Evolutionary conservation across 2,113 vertebrate species (phyloP), one percentile per base, ranked within the genome.

Genomic region (Pagrus major): DNA sequence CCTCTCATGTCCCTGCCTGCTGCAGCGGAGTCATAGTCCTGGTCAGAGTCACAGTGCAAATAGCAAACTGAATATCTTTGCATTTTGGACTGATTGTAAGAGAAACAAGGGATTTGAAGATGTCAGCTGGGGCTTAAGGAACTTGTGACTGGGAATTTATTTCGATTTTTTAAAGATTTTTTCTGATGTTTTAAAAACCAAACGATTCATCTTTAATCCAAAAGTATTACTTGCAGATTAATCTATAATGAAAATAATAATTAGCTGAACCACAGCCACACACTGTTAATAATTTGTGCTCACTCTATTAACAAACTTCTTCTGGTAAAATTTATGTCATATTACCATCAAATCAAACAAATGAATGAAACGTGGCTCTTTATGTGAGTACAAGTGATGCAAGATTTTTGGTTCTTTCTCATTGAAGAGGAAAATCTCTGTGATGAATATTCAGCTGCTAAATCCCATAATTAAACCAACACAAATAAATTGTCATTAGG

Each of bases 401-500:
- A 16, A n/a, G 42, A 44, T 46, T 23, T 46, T 51, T n/a, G 2
- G 11, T 47, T 49, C 33, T 73, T 68, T 55, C 35, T 67, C 44
- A 58, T 18, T n/a, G 16, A 21, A 63, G 67, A 46, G 15, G 42
- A 59, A 79, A 52, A 39, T 76, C 10, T 76, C 9, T 63, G 7
- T 27, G 29, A 47, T 47, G 23, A 44, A 59, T n/a, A 29, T 18
- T 68, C 63, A 42, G 25, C 31, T 21, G 55, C 21, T 44, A 55
- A 66, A 73, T 59, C 51, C 39, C 58, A 79, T 8, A 33, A 39
- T 68, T 44, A 54, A 73, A 80, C 33, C 35, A 35, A 11, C 2
- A 10, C 78, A 49, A 65, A 73, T 63, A 20, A 1, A 61, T 31
- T 41, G 16, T 65, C 8, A 16, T 39, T 9, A 18, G 11, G 14